Evolutionary conservation across 2,888 invertebrate species (phyloP), one percentile per base, ranked within the genome.

Genomic region (Netelia virgata): DNA sequence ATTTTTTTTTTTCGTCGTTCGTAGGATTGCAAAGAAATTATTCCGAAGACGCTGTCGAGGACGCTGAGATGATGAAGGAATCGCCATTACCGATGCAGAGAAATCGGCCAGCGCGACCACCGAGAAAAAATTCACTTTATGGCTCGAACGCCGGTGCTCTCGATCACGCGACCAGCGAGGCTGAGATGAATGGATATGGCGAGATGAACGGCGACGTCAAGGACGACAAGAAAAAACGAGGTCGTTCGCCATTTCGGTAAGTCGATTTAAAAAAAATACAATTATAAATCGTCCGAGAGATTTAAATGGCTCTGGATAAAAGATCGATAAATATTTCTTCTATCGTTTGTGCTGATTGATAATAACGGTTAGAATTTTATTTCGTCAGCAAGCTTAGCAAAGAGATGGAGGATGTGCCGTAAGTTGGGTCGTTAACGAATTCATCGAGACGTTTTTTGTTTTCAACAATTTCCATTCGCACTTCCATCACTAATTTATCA

Each of bases 171-270:
- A 95, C 96, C 0, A 97, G 97, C 87, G 97, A 97, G 86, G 94
- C 96, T 1, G 97, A 98, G 90, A 96, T 97, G 94, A 95, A 96
- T 5, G 95, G 96, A 11, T 96, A 96, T 91, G 95, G 96, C 57
- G 95, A 96, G 9, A 94, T 94, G 90, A 94, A 94, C 41, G 94
- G 94, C 0, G 96, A 96, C 73, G 95, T 95, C 8, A 96, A 96
- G 88, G 95, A 96, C 88, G 95, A 96, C 83, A 96, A 97, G 92
- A 96, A 97, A 93, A 96, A 96, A 91, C 95, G 98, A 10, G 98
- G 98, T 74, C 96, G 98, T 87, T 98, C 98, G 55, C 98, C 99
- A 18, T 99, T 99, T 94, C 97, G 97, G 96, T 97, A 93, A 94
- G 93, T 90, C 50, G 84, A 36, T 6, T 3, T 8, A 18, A 14